Evolutionary conservation across 2,797 vertebrate genomes (phyloP), one percentile per base, ranked within the genome.

Genomic region (Zalophus californianus): DNA sequence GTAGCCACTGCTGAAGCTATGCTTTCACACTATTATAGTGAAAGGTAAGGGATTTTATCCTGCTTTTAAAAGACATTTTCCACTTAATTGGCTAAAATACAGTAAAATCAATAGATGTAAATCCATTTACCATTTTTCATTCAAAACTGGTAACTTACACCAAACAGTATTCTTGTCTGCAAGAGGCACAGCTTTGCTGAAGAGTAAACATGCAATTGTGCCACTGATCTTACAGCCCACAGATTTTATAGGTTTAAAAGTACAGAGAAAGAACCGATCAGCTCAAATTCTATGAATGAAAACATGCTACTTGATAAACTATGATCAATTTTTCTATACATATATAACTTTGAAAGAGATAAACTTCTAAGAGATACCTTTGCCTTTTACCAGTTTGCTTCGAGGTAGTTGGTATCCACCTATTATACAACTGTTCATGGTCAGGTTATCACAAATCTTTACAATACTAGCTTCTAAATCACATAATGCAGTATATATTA

Each of bases 401-500:
- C 96, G 98, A 99, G 98, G 98, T 99, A 99, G 98, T 98, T 93
- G 4, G 98, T 98, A 98, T 98, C 98, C 98, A 98, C 97, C 98
- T 98, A 97, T 79, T 98, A 98, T 75, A 97, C 97, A 98, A 89
- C 90, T 91, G 73, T 96, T 97, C 95, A 83, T 79, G 97, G 97
- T 96, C 94, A 96, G 82, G 90, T 97, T 96, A 95, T 92, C 98
- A 98, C 98, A 98, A 97, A 93, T 91, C 96, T 98, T 98, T 98
- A 99, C 97, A 98, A 90, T 94, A 94, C 96, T 97, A 97, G 95
- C 97, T 98, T 97, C 96, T 98, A 98, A 97, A 97, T 98, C 98
- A 98, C 98, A 98, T 96, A 84, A 97, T 98, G 97, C 98, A 94
- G 98, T 97, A 98, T 99, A 99, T 99, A 98, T 99, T 98, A 98